Percentiles rank a stretch among this genome's conserved stretches.
Evolutionary conservation across 2,113 vertebrate genomes (phyloP).

Genomic region (Cyanoramphus novaezelandiae): DNA sequence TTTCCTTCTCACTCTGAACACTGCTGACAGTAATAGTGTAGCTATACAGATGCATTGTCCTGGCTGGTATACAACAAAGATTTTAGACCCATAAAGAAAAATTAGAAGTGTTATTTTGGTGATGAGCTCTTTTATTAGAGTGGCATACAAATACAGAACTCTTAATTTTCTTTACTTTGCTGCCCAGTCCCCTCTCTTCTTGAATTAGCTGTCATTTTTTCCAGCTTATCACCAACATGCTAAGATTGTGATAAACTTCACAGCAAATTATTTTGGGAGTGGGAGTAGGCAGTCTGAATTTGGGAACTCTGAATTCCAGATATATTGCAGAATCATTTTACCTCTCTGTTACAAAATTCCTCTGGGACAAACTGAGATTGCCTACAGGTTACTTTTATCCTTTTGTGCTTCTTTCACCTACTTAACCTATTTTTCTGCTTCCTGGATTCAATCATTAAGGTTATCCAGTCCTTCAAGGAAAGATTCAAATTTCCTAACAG

Average conservation of each 20-base stretch:
- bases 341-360: background rate
- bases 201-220: background rate
- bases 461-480: background rate
- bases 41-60: background rate
- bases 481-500: background rate
- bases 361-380: background rate
- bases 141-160: background rate
- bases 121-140: background rate
- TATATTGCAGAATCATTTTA: background rate
- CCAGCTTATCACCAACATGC: background rate
- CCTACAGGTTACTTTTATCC: background rate
- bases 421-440: slow-evolving; percentile 22
- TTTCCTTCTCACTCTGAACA: background rate
- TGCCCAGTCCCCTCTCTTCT: background rate
- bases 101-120: background rate
- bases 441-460: background rate
- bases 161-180: background rate
- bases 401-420: background rate
- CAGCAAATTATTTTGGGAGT: background rate
- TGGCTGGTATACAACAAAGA: background rate
- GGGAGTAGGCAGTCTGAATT: background rate
- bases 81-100: background rate
- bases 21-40: background rate
- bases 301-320: background rate
- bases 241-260: background rate